These are phyloP conservation scores for Dendroctonus ponderosae DNA, from an alignment of 1,140 invertebrate species.

Conservation along the genomic window DNA sequence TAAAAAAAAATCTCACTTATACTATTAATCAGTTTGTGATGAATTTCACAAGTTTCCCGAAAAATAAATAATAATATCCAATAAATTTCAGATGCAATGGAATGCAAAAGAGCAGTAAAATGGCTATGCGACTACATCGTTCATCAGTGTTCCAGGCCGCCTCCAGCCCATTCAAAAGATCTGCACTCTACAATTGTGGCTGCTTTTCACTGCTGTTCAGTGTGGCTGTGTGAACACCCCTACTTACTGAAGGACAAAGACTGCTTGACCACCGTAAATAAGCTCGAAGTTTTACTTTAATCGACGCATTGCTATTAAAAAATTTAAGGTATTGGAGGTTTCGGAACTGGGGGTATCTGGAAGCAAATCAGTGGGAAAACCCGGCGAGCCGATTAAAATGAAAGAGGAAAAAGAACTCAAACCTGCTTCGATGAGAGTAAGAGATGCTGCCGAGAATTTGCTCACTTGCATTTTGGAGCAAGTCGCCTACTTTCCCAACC, in stretches of 20 bases:
- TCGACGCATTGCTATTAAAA: no score
- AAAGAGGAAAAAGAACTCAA: slow-evolving; percentile 96
- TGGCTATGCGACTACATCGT: slow-evolving; percentile 98
- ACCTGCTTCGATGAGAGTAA: slow-evolving; percentile 92
- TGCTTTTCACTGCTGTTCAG: slow-evolving; percentile 86
- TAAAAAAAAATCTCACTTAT: no score
- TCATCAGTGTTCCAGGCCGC: slow-evolving; percentile 92
- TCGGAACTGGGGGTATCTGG: slow-evolving; percentile 97
- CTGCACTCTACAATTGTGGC: slow-evolving; percentile 97
- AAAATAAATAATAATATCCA: no score
- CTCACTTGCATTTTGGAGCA: slow-evolving; percentile 89
- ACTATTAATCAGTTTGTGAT: no score
- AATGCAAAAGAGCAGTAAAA: slow-evolving; percentile 91
- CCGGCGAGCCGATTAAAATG: slow-evolving; percentile 83
- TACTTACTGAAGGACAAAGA: slow-evolving; percentile 88
- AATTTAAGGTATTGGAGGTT: slow-evolving; percentile 71
- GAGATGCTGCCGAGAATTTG: slow-evolving; percentile 92
- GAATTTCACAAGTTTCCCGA: no score
- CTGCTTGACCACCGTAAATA: slow-evolving; percentile 78
- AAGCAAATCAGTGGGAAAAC: slow-evolving; percentile 84
- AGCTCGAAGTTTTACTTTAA: not conserved
- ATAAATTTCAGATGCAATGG: slow-evolving; percentile 52
- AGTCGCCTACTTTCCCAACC: slow-evolving; percentile 74
- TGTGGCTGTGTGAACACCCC: slow-evolving; percentile 89
- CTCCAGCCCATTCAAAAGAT: slow-evolving; percentile 94